Conservation (phyloP, 2,888 invertebrate genomes). For the Smittia aterrima region DNA sequence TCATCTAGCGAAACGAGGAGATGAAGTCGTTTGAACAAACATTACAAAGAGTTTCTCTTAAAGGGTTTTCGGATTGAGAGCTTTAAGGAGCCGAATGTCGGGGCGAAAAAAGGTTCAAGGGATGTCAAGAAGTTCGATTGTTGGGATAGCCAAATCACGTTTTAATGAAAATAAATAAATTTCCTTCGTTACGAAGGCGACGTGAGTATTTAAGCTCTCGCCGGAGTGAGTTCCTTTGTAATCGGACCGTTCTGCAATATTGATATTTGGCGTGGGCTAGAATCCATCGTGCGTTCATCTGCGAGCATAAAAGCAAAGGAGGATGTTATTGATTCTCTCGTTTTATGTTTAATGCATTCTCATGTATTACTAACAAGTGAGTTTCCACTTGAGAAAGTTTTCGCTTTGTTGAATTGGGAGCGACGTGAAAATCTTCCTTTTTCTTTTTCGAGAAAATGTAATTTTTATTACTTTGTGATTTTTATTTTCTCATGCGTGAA, state of each 20-base stretch:
- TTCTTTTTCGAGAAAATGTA: too few relatives aligned
- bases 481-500: too few relatives aligned
- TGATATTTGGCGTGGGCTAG: background rate
- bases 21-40: background rate
- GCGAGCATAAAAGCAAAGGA: background rate
- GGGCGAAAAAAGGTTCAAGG: too few relatives aligned
- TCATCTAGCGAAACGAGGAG: background rate
- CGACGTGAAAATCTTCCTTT: background rate
- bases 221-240: too few relatives aligned
- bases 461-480: too few relatives aligned
- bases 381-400: background rate
- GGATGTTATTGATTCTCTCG: background rate
- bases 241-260: too few relatives aligned
- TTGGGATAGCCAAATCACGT: background rate
- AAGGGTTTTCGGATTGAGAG: too few relatives aligned
- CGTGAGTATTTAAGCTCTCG: background rate
- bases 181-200: background rate
- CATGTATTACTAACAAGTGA: background rate
- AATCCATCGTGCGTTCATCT: background rate
- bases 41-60: too few relatives aligned
- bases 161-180: constrained; percentile 4
- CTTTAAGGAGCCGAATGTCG: too few relatives aligned
- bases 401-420: background rate
- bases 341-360: background rate
- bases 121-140: too few relatives aligned